Evolutionary conservation across 2,888 invertebrate species (phyloP).

Genomic region (Antheraea yamamai): DNA sequence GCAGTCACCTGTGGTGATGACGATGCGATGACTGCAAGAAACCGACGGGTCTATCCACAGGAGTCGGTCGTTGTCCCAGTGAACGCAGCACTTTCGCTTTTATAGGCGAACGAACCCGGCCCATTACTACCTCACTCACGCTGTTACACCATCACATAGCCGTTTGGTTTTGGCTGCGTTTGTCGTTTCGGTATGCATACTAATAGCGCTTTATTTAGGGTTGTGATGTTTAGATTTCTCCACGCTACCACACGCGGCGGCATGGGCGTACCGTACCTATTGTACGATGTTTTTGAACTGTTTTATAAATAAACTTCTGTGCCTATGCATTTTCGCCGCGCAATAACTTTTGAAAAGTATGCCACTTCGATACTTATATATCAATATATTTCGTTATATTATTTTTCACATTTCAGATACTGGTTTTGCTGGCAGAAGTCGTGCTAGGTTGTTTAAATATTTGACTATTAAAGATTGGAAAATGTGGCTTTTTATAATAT

Average conservation of each 20-base stretch:
- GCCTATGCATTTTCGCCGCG: background rate
- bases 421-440: background rate
- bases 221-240: conserved; percentile 74
- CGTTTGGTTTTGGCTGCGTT: conserved; percentile 70
- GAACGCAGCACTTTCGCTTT: conserved; percentile 80
- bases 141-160: conserved; percentile 71
- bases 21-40: conserved; percentile 63
- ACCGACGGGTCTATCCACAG: conserved; percentile 60
- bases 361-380: background rate
- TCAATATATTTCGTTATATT: background rate
- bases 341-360: background rate
- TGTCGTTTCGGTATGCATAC: conserved; percentile 69
- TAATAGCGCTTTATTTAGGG: conserved; percentile 64
- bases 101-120: conserved; percentile 79
- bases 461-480: background rate
- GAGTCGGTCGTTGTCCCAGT: conserved; percentile 80
- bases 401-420: background rate
- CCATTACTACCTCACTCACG: conserved; percentile 76
- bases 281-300: conserved; percentile 43
- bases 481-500: background rate
- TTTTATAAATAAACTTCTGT: conserved; percentile 36
- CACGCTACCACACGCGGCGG: conserved; percentile 29
- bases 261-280: conserved; percentile 29
- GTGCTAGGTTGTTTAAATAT: background rate
- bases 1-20: conserved; percentile 45